phyloP scores from a whole-genome alignment of 2,113 vertebrate species.

The Oncorhynchus clarkii region DNA sequence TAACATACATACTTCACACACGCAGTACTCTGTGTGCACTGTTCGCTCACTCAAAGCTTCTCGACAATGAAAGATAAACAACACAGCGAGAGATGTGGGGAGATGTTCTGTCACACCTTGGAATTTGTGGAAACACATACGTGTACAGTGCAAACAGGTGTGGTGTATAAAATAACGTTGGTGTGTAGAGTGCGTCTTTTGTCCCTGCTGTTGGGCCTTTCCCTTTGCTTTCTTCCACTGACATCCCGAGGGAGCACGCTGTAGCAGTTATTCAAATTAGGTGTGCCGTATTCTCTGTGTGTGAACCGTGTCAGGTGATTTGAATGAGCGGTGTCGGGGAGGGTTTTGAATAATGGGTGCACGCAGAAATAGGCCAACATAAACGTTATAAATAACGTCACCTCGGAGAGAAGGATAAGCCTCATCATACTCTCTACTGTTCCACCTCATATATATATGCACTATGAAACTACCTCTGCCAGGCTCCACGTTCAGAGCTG shows the following conservation, averaged over 20 bases:
- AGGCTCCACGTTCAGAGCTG: neutral
- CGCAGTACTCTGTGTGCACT: neutral
- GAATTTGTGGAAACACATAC: too few species aligned
- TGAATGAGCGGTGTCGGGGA: slow-evolving; percentile 27
- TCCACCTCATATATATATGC: neutral
- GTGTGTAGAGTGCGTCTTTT: too few species aligned
- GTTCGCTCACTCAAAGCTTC: too few species aligned
- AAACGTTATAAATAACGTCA: slow-evolving; percentile 59
- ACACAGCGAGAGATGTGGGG: too few species aligned
- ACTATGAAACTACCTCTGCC: neutral
- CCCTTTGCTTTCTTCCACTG: too few species aligned
- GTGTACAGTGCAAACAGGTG: too few species aligned
- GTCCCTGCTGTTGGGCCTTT: too few species aligned
- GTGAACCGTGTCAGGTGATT: slow-evolving; percentile 32
- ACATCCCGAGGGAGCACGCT: too few species aligned
- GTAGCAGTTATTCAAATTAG: neutral
- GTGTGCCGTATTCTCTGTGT: slow-evolving; percentile 13
- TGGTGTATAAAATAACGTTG: too few species aligned
- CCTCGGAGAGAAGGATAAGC: slow-evolving; percentile 47
- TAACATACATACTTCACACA: slow-evolving; percentile 11
- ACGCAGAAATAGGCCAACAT: slow-evolving; percentile 44
- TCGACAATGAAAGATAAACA: too few species aligned
- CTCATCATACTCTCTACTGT: slow-evolving; percentile 49
- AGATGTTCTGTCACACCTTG: too few species aligned
- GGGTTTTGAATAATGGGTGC: slow-evolving; percentile 39